Base-by-base conservation (phyloP, 2,113 vertebrate genomes). In the Ictalurus punctatus region DNA sequence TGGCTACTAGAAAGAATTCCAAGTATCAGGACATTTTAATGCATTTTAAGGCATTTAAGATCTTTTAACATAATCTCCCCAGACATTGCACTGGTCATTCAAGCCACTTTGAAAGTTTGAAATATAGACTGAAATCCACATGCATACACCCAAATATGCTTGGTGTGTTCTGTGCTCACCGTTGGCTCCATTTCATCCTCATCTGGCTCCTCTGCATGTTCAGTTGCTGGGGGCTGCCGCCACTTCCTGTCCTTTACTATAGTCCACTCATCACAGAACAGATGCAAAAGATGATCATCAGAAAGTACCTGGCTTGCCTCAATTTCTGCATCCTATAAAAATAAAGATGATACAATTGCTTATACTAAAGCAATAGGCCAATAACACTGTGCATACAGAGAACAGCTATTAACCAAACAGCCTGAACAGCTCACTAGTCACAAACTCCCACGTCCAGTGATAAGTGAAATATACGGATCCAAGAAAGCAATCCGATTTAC, bases 141-240 rank as follows among this genome's bases (percentile, higher is more conserved):
- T 30, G 13, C 25, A 17, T n/a, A 56, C 6, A 56, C 6, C 78
- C 19, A 37, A 17, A 54, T 56, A 30, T 56, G 6, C 6, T 19
- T 30, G 8, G 52, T 81, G 52, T 17, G 52, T 67, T 84, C 69
- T 69, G 37, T 16, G 44, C 86, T 91, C 58, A 91, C 90, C 27
- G 83, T 83, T 23, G 90, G 90, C 37, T 59, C 84, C 44, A 52
- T 34, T 4, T 88, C 86, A 14, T 65, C 85, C 25, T 86, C 90
- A 30, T 87, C 54, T 7, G 69, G 34, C 10, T 89, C 85, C 37
- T 90, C 73, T 76, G 27, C n/a, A 54, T 56, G 56, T 25, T 44
- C 40, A 52, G 23, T 14, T 17, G 34, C 30, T 69, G 40, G 61
- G 27, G 40, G 12, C 44, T 8, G 16, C 10, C 12, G 14, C 63